Percentiles rank a stretch among this genome's conserved stretches.
These are phyloP conservation scores for Otolemur garnettii DNA, from an alignment of 2,113 vertebrate genomes.

Conservation along the genomic window DNA sequence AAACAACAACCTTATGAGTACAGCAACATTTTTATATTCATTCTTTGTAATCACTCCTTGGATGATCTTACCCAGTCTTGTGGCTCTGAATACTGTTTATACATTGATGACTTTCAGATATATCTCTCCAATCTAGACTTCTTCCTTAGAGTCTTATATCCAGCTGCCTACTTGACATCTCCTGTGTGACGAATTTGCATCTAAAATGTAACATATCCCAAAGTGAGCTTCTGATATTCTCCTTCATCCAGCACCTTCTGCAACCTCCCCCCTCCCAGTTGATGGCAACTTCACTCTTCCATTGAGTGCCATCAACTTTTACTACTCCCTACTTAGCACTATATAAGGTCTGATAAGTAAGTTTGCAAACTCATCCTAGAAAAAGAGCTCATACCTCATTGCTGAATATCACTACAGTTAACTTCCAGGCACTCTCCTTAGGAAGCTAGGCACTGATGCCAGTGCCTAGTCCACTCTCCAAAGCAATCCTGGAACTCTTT, in stretches of 20 bases:
- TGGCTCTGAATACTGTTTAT: neutral
- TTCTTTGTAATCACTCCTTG: neutral
- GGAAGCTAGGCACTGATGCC: too few species aligned
- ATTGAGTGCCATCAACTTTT: neutral
- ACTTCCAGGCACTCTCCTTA: too few species aligned
- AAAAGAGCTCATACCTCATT: too few species aligned
- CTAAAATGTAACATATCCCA: neutral
- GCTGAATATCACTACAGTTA: too few species aligned
- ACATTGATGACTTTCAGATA: conserved; percentile 1
- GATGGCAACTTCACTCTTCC: neutral
- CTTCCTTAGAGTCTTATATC: conserved; percentile 3
- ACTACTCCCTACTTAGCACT: neutral
- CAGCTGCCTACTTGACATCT: conserved; percentile 5
- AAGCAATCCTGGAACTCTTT: too few species aligned
- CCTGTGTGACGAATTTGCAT: neutral
- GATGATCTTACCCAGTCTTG: neutral
- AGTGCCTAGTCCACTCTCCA: too few species aligned
- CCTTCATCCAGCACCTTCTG: neutral
- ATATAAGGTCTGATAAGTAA: neutral
- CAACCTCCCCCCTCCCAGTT: neutral
- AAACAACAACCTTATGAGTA: neutral
- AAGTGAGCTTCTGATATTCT: neutral
- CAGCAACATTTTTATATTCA: neutral
- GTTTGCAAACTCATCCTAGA: too few species aligned
- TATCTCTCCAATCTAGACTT: neutral